Evolutionary conservation across 2,113 vertebrate species (phyloP).

Genomic region (Amia ocellicauda): DNA sequence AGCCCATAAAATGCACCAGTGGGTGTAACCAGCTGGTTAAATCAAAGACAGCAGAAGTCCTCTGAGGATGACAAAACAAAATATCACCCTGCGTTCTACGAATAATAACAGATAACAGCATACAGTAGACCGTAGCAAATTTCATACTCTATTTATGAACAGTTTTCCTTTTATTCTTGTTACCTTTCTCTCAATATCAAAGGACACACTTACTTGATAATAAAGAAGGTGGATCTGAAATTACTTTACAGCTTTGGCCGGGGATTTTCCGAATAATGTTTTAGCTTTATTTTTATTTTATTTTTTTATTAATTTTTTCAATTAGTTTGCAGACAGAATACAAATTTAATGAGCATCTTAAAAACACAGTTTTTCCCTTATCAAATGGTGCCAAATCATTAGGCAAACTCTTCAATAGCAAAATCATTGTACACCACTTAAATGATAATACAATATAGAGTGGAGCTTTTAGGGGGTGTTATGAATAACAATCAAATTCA

Average conservation of each 20-base stretch:
- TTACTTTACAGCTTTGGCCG: conserved; percentile 75
- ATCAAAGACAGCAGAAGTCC: conserved; percentile 21
- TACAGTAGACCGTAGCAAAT: conserved; percentile 34
- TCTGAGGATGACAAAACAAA: conserved; percentile 21
- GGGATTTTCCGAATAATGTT: conserved; percentile 47
- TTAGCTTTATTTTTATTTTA: conserved; percentile 16
- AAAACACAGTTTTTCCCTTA: too few relatives aligned
- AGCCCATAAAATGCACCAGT: conserved; percentile 29
- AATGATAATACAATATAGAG: too few relatives aligned
- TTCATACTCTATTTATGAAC: conserved; percentile 57
- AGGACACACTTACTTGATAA: conserved; percentile 46
- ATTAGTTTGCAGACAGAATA: not conserved
- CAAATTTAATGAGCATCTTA: too few relatives aligned
- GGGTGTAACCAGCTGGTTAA: not conserved
- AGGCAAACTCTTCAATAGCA: too few relatives aligned
- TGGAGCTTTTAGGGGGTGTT: too few relatives aligned
- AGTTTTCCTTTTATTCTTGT: conserved; percentile 50
- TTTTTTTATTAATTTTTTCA: conserved; percentile 43
- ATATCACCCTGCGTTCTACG: conserved; percentile 51
- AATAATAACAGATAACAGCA: conserved; percentile 47
- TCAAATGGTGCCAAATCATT: too few relatives aligned
- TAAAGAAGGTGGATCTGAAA: conserved; percentile 57
- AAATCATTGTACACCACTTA: too few relatives aligned
- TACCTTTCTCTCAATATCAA: conserved; percentile 50
- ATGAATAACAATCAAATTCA: conserved; percentile 63